Evolutionary conservation across 2,113 vertebrate genomes (phyloP).

Genomic region (Sakesphorus luctuosus): DNA sequence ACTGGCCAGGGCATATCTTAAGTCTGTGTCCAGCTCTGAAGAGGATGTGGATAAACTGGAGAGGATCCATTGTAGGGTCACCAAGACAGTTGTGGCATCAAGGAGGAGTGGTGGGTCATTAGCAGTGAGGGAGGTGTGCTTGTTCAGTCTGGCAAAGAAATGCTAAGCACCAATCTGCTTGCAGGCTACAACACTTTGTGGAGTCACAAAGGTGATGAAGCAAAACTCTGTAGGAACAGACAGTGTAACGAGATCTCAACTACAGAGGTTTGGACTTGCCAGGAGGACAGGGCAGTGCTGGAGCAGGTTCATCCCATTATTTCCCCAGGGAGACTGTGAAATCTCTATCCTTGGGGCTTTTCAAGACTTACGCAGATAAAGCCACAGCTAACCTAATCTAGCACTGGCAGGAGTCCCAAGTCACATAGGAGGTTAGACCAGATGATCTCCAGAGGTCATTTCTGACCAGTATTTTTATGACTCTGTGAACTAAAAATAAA

Average conservation of each 20-base stretch:
- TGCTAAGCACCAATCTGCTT: neutral
- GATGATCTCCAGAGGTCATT: neutral
- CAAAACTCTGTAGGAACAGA: neutral
- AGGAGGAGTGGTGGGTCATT: neutral
- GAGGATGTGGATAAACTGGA: neutral
- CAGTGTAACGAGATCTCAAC: neutral
- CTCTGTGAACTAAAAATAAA: conserved; percentile 20
- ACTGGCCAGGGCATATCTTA: neutral
- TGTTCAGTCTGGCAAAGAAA: neutral
- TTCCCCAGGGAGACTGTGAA: neutral
- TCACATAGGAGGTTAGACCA: neutral
- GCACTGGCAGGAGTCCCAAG: neutral
- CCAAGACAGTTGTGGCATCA: neutral
- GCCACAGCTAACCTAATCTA: neutral
- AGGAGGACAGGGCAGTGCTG: neutral
- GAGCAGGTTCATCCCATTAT: neutral
- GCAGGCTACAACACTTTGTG: neutral
- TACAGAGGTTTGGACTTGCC: neutral
- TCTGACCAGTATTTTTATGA: conserved; percentile 19
- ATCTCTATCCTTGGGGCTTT: neutral
- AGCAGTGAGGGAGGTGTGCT: neutral
- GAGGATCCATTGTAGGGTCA: neutral
- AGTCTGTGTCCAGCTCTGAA: neutral
- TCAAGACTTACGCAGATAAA: neutral
- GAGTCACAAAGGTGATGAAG: neutral